A percentile compares a stretch with the other conserved stretches of the same genome.
phyloP scores from a whole-genome alignment of 2,888 invertebrate genomes.

The Dinocampus coccinellae region DNA sequence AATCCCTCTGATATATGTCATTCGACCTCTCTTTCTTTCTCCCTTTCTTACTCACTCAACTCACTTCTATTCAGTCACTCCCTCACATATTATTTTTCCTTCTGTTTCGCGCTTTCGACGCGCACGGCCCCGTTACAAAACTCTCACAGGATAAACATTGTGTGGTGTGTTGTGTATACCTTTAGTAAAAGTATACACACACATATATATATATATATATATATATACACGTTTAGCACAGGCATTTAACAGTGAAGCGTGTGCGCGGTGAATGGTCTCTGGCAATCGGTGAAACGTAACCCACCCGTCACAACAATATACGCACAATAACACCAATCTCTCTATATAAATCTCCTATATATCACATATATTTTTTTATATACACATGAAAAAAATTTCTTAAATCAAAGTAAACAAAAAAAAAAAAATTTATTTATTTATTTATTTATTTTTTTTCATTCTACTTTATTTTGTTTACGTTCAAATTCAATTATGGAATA shows the following conservation, averaged over 20 bases:
- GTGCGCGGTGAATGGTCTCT: slow-evolving; percentile 8
- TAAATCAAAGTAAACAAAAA: too few relatives aligned
- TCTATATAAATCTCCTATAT: slow-evolving; percentile 33
- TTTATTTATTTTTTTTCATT: too few relatives aligned
- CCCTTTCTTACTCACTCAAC: neutral
- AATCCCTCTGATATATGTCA: slow-evolving; percentile 20
- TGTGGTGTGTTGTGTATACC: slow-evolving; percentile 12
- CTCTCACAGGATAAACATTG: slow-evolving; percentile 22
- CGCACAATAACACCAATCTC: slow-evolving; percentile 25
- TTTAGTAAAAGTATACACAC: neutral
- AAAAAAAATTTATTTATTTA: too few relatives aligned
- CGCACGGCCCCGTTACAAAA: slow-evolving; percentile 22
- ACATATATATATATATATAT: slow-evolving; percentile 19
- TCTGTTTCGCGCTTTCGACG: slow-evolving; percentile 1
- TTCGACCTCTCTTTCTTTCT: neutral
- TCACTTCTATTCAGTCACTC: too few relatives aligned
- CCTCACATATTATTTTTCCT: neutral
- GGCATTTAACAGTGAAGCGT: slow-evolving; percentile 15
- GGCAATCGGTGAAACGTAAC: slow-evolving; percentile 12
- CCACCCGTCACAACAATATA: slow-evolving; percentile 10
- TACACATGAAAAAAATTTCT: too few relatives aligned
- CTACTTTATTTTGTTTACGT: too few relatives aligned
- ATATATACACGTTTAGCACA: neutral
- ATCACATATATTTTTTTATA: too few relatives aligned
- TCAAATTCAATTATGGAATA: too few relatives aligned